phyloP scores from a whole-genome alignment of 2,113 vertebrate genomes.

The Irena cyanogastra region DNA sequence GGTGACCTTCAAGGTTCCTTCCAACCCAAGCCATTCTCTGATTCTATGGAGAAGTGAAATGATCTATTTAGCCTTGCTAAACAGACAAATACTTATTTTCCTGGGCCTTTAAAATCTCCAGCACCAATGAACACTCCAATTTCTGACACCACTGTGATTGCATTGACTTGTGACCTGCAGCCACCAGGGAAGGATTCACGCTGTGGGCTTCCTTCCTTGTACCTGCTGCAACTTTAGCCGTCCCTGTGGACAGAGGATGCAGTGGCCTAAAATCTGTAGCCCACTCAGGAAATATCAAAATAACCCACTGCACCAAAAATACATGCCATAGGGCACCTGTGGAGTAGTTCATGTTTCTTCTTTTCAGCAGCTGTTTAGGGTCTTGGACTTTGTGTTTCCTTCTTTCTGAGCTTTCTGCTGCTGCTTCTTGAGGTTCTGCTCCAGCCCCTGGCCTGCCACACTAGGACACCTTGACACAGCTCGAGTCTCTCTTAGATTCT shows the following conservation, averaged over 20 bases:
- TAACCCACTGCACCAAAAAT: not conserved
- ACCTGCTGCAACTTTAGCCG: too few species aligned
- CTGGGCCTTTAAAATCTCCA: not conserved
- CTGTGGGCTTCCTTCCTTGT: not conserved
- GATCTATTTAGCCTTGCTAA: not conserved
- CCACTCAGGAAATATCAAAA: not conserved
- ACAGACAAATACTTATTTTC: not conserved
- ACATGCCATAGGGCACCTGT: not conserved
- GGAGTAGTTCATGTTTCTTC: not conserved
- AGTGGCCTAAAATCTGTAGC: not conserved
- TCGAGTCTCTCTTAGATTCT: not conserved
- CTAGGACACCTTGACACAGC: not conserved
- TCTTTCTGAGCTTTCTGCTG: not conserved
- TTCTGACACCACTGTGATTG: not conserved
- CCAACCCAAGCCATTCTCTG: not conserved
- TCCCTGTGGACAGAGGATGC: fast-evolving
- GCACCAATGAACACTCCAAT: not conserved
- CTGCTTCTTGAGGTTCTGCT: not conserved
- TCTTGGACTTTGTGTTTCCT: not conserved
- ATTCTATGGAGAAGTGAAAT: not conserved
- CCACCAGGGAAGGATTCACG: not conserved
- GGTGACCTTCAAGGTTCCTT: not conserved
- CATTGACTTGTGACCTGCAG: not conserved
- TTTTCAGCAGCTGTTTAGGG: not conserved
- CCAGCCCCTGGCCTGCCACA: not conserved